Percentiles rank a stretch among this genome's conserved stretches.
Conservation (phyloP, 37 sponge, comb jelly and placozoan genomes). For the Geodia barretti region DNA sequence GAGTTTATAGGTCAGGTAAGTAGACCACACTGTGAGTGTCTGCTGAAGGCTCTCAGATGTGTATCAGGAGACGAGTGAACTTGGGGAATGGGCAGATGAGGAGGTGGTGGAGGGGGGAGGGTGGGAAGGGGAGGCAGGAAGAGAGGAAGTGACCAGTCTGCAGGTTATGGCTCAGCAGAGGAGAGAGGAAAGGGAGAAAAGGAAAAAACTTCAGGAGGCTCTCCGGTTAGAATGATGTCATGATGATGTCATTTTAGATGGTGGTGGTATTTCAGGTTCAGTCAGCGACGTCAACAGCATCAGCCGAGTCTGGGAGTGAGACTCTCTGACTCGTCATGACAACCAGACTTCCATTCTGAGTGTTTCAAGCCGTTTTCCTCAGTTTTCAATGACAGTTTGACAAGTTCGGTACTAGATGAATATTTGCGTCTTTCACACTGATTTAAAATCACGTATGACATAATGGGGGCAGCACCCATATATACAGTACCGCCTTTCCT, state of each 20-base stretch:
- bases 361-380: not conserved
- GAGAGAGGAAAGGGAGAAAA: constrained; percentile 23
- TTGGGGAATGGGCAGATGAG: constrained; percentile 45
- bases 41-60: too few relatives aligned
- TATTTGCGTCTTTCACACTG: too few relatives aligned
- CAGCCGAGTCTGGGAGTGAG: not conserved
- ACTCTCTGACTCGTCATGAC: not conserved
- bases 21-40: not conserved
- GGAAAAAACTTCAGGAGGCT: constrained; percentile 10
- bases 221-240: not conserved
- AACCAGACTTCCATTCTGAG: not conserved
- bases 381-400: too few relatives aligned
- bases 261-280: not conserved
- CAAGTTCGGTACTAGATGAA: too few relatives aligned
- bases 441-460: too few relatives aligned
- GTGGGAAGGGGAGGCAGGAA: constrained; percentile 40
- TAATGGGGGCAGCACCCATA: too few relatives aligned
- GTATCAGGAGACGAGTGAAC: too few relatives aligned
- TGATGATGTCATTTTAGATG: not conserved
- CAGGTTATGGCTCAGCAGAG: constrained; percentile 24
- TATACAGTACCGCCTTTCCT: too few relatives aligned
- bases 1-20: not conserved
- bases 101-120: not conserved
- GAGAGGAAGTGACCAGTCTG: constrained; percentile 4
- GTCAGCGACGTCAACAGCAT: not conserved